Conservation (phyloP, 2,888 invertebrate genomes). For the Pristionchus entomophagus region DNA sequence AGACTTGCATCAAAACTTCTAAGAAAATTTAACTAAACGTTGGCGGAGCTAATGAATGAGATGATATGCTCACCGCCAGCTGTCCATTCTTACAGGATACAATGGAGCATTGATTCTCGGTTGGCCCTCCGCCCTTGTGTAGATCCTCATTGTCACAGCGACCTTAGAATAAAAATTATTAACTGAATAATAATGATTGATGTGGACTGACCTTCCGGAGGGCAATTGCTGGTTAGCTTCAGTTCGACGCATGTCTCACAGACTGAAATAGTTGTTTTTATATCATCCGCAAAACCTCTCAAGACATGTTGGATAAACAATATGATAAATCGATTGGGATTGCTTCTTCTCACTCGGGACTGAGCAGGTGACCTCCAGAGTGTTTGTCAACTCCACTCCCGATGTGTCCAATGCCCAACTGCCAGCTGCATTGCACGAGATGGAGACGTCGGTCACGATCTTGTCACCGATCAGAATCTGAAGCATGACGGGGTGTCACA, state of each 20-base stretch:
- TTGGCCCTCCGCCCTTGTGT: background rate
- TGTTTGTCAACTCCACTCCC: background rate
- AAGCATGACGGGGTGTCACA: too few relatives aligned
- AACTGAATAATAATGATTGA: too few relatives aligned
- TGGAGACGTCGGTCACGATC: slow-evolving; percentile 22
- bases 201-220: slow-evolving; percentile 1
- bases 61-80: background rate
- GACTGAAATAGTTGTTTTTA: slow-evolving; percentile 23
- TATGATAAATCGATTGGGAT: too few relatives aligned
- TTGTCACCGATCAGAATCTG: background rate
- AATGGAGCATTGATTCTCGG: background rate
- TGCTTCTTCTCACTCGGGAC: slow-evolving; percentile 42
- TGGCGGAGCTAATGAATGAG: background rate
- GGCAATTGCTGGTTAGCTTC: slow-evolving; percentile 30
- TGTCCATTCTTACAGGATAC: slow-evolving; percentile 20
- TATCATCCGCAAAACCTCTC: too few relatives aligned
- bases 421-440: slow-evolving; percentile 38
- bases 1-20: too few relatives aligned
- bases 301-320: too few relatives aligned
- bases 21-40: too few relatives aligned
- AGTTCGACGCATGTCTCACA: slow-evolving; percentile 43
- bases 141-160: background rate
- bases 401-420: slow-evolving; percentile 36
- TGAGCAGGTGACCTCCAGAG: background rate
- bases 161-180: background rate